A percentile compares a stretch with the other conserved stretches of the same genome.
These are phyloP conservation scores for Clitarchus hookeri DNA, from an alignment of 2,888 invertebrate species.

Conservation along the genomic window DNA sequence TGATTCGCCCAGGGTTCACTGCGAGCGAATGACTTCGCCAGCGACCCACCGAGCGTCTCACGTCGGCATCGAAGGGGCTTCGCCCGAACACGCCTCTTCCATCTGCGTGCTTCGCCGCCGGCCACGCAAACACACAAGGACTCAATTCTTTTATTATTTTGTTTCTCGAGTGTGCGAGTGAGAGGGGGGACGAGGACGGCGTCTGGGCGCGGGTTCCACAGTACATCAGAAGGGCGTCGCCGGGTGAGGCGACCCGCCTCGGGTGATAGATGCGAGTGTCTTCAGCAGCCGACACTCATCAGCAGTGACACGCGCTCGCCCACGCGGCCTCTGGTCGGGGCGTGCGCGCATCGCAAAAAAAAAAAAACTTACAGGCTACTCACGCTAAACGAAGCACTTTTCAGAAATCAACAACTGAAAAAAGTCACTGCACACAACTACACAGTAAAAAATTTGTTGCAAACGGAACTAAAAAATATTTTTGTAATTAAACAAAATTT, in stretches of 20 bases:
- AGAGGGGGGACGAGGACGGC: background rate
- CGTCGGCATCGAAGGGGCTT: no score
- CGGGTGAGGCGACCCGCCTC: background rate
- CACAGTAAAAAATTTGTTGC: no score
- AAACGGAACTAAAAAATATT: no score
- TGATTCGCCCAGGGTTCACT: no score
- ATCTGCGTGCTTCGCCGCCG: background rate
- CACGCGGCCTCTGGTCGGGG: background rate
- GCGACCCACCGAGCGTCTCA: no score
- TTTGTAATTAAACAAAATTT: no score
- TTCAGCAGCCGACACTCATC: background rate
- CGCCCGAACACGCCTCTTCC: background rate
- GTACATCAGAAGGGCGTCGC: background rate
- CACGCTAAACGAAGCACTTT: no score
- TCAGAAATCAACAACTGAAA: no score
- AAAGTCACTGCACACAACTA: no score
- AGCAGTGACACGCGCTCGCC: background rate
- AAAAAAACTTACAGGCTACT: background rate
- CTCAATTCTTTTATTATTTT: background rate
- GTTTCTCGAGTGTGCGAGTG: background rate
- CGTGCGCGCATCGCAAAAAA: background rate
- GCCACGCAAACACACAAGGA: background rate
- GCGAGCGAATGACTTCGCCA: no score
- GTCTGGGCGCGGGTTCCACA: background rate
- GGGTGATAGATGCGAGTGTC: background rate